phyloP scores from a whole-genome alignment of 2,113 vertebrate species.

The Podocnemis expansa region DNA sequence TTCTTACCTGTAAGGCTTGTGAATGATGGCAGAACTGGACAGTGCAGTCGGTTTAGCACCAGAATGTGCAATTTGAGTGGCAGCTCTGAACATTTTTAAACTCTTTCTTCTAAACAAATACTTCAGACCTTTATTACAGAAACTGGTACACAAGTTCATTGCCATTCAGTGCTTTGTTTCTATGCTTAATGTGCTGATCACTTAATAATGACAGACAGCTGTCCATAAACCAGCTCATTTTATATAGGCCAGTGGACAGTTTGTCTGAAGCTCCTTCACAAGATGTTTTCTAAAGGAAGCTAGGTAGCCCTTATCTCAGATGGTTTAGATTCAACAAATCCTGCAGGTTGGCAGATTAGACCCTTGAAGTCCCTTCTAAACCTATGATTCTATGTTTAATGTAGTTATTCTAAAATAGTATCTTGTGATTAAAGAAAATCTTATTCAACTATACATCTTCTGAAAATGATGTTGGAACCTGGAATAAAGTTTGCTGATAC shows the following conservation, averaged over 20 bases:
- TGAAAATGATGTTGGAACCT: not conserved
- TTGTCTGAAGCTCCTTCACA: not conserved
- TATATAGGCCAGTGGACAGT: not conserved
- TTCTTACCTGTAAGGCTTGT: not conserved
- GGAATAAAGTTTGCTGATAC: not conserved
- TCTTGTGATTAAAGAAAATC: not conserved
- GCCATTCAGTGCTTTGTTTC: not conserved
- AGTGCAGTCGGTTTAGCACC: not conserved
- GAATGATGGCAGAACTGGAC: not conserved
- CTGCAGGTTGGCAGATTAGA: not conserved
- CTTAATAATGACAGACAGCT: not conserved
- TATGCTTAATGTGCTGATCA: not conserved
- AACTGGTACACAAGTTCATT: not conserved
- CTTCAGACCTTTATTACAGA: not conserved
- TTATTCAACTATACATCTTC: not conserved
- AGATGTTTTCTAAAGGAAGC: not conserved
- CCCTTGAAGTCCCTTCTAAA: not conserved
- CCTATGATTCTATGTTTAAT: not conserved
- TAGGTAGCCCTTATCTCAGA: not conserved
- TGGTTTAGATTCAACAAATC: not conserved
- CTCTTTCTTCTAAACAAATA: not conserved
- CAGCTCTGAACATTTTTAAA: not conserved
- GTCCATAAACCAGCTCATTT: not conserved
- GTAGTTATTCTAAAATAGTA: not conserved
- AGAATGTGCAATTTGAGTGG: not conserved